phyloP scores from a whole-genome alignment of 2,888 invertebrate genomes.

The Lithosia quadra region DNA sequence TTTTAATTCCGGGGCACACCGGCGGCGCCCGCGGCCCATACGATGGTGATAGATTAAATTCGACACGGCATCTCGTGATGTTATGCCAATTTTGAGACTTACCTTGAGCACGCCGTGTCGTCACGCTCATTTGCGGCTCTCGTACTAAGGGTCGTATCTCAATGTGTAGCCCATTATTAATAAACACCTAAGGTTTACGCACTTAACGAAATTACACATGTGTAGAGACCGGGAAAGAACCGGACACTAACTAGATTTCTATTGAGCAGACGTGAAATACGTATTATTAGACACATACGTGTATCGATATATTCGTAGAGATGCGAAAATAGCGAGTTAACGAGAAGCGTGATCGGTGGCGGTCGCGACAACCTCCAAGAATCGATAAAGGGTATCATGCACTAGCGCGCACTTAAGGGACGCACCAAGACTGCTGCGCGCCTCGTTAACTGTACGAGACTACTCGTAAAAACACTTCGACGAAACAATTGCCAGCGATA shows the following conservation, averaged over 20 bases:
- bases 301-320: constrained; percentile 75
- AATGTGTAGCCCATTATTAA: constrained; percentile 64
- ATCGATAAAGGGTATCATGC: constrained; percentile 80
- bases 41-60: constrained; percentile 85
- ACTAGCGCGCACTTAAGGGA: constrained; percentile 70
- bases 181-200: constrained; percentile 56
- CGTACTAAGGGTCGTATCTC: constrained; percentile 61
- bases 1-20: constrained; percentile 63
- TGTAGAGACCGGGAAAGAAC: constrained; percentile 35
- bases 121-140: constrained; percentile 76
- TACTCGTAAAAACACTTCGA: constrained; percentile 80
- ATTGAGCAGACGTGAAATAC: constrained; percentile 73
- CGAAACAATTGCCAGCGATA: constrained; percentile 73
- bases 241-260: constrained; percentile 60
- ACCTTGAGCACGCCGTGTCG: constrained; percentile 69
- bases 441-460: constrained; percentile 77
- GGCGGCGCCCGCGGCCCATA: constrained; percentile 76
- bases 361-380: constrained; percentile 80
- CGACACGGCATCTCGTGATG: constrained; percentile 85
- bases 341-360: constrained; percentile 78
- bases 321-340: constrained; percentile 81
- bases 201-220: constrained; percentile 29
- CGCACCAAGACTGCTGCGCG: constrained; percentile 66
- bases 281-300: constrained; percentile 67
- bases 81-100: constrained; percentile 82